Evolutionary conservation across 2,888 invertebrate genomes (phyloP), one percentile per base, ranked within the genome.

Genomic region (Hirudinaria manillensis): DNA sequence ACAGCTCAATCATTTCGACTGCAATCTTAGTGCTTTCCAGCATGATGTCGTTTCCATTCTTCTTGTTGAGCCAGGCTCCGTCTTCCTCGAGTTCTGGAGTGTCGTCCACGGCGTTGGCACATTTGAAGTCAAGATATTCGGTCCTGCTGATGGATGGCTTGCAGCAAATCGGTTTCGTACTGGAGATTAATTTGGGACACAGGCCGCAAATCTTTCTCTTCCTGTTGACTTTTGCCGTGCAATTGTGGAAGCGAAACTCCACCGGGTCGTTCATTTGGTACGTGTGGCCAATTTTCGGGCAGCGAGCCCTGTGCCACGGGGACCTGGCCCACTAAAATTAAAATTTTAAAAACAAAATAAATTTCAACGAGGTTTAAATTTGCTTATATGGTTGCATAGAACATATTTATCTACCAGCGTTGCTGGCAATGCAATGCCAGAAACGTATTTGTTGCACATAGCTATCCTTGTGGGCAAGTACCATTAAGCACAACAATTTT

Each of bases 121-220:
- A 27, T 6, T 13, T 67, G 34, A 67, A 24, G 29, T 27, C 29
- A 21, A 56, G n/a, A 27, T 24, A 27, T 67, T 66, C 34, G 2
- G 61, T 61, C n/a, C 27, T 27, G 19, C 61, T 65, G 21, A 56
- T 29, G 29, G 19, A 10, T 4, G 74, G 74, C 21, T n/a, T 32
- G 45, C 74, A 74, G 66, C 74, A 74, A 16, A 74, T 65, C 1
- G 74, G 74, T 24, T 34, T 29, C 27, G 36, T 66, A 34, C 66
- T 19, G 19, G 21, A 34, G 29, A 21, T 21, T 6, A 21, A 24
- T 1, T 36, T n/a, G 16, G 75, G 76, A 61, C 77, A 77, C 27
- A 53, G 34, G 6, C 77, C 77, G 24, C 77, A 77, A 56, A 76
- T 70, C 19, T 72, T 51, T 74, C 73, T 76, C 29, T 70, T 24